phyloP scores from a whole-genome alignment of 2,113 vertebrate species.

The Mesoclemmys tuberculata region DNA sequence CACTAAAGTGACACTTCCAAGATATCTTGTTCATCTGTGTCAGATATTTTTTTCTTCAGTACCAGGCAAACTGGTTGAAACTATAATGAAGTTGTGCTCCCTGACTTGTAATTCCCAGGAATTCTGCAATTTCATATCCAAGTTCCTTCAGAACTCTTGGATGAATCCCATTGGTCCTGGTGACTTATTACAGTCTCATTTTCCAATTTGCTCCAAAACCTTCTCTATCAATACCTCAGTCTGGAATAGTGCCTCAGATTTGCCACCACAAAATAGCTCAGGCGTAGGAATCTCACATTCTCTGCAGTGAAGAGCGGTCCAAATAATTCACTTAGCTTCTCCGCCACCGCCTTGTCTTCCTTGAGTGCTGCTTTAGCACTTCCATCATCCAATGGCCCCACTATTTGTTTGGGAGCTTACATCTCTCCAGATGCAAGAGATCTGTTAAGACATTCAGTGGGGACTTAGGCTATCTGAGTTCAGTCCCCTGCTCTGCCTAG shows the following conservation, averaged over 20 bases:
- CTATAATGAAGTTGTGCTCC: too few relatives aligned
- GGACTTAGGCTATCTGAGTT: neutral
- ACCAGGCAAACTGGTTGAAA: too few relatives aligned
- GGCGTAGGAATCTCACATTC: neutral
- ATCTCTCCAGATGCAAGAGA: neutral
- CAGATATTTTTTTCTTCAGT: neutral
- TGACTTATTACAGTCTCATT: neutral
- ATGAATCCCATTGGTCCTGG: neutral
- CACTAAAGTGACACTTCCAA: too few relatives aligned
- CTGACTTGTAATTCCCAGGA: neutral
- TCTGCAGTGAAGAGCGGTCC: neutral
- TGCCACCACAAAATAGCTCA: neutral
- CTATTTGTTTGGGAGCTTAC: neutral
- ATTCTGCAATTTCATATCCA: neutral
- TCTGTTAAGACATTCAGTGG: neutral
- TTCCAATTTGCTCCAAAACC: neutral
- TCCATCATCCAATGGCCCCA: too few relatives aligned
- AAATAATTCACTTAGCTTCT: neutral
- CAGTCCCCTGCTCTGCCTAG: neutral
- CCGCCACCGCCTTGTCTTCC: neutral
- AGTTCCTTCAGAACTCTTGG: neutral
- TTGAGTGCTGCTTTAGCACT: too few relatives aligned
- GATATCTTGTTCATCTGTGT: neutral
- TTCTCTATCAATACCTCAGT: neutral
- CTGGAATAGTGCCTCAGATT: neutral